Conservation (phyloP, 2,113 vertebrate genomes). For the cattle (Bos taurus) region ARS-UCD2.0 NC_037345.1:31798501-31799000, state of each 20-base stretch:
- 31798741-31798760: slow-evolving; percentile 78
- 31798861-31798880: slow-evolving; percentile 34
- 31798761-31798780: slow-evolving; percentile 84
- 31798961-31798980: not conserved
- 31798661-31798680: slow-evolving; percentile 78
- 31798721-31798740: slow-evolving; percentile 70
- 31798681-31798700: slow-evolving; percentile 82
- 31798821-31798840: slow-evolving; percentile 73
- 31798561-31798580: slow-evolving; percentile 60
- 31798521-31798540: slow-evolving; percentile 38
- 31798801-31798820: slow-evolving; percentile 79
- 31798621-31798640: slow-evolving; percentile 77
- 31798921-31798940: not conserved
- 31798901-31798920: not conserved
- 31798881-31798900: not conserved
- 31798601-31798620: slow-evolving; percentile 68
- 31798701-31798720: slow-evolving; percentile 79
- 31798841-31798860: slow-evolving; percentile 56
- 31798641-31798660: slow-evolving; percentile 80
- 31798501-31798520: slow-evolving; percentile 41
- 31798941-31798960: not conserved
- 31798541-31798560: slow-evolving; percentile 58
- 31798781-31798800: slow-evolving; percentile 68
- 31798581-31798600: slow-evolving; percentile 64
- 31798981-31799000: not conserved